Evolutionary conservation across 1,140 invertebrate species (phyloP).

Genomic region (Meloidogyne exigua): DNA sequence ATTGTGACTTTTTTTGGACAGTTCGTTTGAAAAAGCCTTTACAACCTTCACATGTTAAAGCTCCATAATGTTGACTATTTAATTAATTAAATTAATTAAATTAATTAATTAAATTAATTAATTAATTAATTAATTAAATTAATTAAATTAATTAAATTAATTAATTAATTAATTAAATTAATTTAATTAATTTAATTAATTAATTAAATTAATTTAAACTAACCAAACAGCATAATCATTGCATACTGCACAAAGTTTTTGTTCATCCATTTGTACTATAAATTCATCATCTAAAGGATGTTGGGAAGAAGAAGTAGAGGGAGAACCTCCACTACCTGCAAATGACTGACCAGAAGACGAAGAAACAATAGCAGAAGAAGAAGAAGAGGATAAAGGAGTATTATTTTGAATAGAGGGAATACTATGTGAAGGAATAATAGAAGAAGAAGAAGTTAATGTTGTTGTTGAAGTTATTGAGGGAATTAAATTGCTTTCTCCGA

Average conservation of each 20-base stretch:
- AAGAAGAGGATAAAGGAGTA: background rate
- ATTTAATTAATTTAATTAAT: background rate
- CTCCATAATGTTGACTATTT: slow-evolving; percentile 80
- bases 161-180: background rate
- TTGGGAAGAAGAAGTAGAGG: slow-evolving; percentile 19
- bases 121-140: background rate
- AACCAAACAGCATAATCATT: slow-evolving; percentile 91
- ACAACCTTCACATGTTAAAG: slow-evolving; percentile 90
- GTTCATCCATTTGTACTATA: slow-evolving; percentile 10
- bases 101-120: slow-evolving; percentile 6
- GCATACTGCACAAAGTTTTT: slow-evolving; percentile 90
- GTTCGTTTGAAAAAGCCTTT: slow-evolving; percentile 82
- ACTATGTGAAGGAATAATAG: background rate
- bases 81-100: background rate
- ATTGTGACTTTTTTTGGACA: slow-evolving; percentile 96
- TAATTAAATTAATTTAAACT: slow-evolving; percentile 14
- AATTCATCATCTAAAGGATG: slow-evolving; percentile 3
- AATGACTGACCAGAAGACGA: background rate
- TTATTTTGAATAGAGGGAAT: background rate
- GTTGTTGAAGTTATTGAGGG: background rate
- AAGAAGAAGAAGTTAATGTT: background rate
- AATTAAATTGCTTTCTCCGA: background rate
- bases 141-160: slow-evolving; percentile 5
- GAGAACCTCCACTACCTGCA: background rate
- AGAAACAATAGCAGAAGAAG: slow-evolving; percentile 3